Conservation (phyloP, 2,113 vertebrate species). For the Caracal caracal region DNA sequence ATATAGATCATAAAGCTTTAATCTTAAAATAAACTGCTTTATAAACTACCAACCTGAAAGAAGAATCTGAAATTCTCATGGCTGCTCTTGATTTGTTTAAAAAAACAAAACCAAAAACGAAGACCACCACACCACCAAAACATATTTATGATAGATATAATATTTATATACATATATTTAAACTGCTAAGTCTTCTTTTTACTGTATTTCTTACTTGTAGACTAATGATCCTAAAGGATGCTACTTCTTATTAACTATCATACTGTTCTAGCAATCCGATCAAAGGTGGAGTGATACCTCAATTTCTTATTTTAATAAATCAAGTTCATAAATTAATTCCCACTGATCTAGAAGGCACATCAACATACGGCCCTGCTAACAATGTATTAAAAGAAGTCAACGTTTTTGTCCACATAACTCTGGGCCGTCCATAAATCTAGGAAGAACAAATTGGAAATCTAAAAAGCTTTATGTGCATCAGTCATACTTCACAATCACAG, state of each 20-base stretch:
- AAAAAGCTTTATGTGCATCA: conserved; percentile 81
- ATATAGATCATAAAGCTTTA: background rate
- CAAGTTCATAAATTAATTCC: background rate
- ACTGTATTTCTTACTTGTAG: background rate
- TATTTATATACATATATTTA: background rate
- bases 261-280: conserved; percentile 3
- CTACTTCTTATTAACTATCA: background rate
- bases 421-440: background rate
- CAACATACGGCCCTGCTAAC: background rate
- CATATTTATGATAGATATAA: background rate
- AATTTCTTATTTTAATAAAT: conserved; percentile 31
- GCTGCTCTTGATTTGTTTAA: background rate
- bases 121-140: background rate
- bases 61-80: background rate
- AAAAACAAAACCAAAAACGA: background rate
- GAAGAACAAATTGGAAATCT: conserved; percentile 10
- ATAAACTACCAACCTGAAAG: background rate
- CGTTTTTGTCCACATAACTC: background rate
- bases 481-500: conserved; percentile 92
- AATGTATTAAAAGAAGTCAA: background rate
- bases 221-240: background rate
- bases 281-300: background rate
- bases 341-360: background rate
- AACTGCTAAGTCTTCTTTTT: background rate
- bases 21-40: background rate